A percentile compares a stretch with the other conserved stretches of the same genome.
Evolutionary conservation across 2,113 vertebrate genomes (phyloP).

Genomic region (Lycaon pictus): DNA sequence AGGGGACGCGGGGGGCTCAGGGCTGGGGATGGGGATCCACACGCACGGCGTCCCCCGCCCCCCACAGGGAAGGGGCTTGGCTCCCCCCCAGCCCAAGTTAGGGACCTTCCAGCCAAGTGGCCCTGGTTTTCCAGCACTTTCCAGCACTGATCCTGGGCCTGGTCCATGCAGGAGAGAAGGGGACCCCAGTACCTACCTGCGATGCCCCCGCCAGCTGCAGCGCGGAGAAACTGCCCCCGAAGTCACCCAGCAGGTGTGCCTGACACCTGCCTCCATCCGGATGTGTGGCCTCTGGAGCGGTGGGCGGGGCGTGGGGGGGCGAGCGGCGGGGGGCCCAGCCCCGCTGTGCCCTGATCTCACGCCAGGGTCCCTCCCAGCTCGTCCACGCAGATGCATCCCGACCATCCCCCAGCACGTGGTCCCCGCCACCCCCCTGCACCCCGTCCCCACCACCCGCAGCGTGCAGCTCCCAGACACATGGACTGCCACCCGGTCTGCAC

Average conservation of each 20-base stretch:
- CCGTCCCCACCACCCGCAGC: too few relatives aligned
- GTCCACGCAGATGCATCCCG: too few relatives aligned
- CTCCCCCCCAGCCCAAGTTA: background rate
- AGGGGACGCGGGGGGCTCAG: accelerated
- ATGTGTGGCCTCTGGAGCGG: accelerated
- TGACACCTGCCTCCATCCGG: too few relatives aligned
- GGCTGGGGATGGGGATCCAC: background rate
- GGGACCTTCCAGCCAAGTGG: background rate
- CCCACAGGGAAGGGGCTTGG: background rate
- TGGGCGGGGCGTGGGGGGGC: background rate
- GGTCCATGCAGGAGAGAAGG: background rate
- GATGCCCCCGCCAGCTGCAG: background rate
- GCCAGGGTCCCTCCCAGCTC: background rate
- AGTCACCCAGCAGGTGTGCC: background rate
- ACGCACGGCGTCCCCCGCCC: accelerated
- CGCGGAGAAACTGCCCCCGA: background rate
- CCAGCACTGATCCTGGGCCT: background rate
- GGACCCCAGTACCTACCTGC: accelerated
- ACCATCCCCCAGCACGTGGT: too few relatives aligned
- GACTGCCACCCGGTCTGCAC: too few relatives aligned
- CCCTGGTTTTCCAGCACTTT: background rate
- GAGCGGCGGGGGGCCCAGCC: accelerated
- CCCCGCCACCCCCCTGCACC: too few relatives aligned
- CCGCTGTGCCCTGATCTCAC: accelerated
- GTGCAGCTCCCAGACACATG: background rate